Conservation (phyloP, 1,140 invertebrate species). For the Pantala flavescens region DNA sequence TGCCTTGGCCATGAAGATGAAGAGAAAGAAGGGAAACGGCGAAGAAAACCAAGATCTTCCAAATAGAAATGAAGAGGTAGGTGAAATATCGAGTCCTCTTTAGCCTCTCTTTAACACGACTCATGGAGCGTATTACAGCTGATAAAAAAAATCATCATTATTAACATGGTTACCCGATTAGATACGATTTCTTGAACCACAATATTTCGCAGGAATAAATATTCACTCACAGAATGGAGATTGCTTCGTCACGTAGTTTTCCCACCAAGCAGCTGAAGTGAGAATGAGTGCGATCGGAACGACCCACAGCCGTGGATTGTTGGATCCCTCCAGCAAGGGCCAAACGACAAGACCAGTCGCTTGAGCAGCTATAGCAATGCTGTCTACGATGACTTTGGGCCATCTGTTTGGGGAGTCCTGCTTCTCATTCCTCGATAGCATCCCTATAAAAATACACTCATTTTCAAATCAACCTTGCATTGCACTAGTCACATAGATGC, state of each 20-base stretch:
- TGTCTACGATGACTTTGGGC: conserved; percentile 69
- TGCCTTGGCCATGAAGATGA: conserved; percentile 61
- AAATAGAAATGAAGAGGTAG: conserved; percentile 77
- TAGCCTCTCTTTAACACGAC: conserved; percentile 70
- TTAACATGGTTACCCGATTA: no score
- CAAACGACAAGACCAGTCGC: conserved; percentile 81
- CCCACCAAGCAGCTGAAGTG: conserved; percentile 91
- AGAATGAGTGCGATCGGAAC: conserved; percentile 73
- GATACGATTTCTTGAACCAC: no score
- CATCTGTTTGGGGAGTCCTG: conserved; percentile 58
- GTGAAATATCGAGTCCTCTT: conserved; percentile 72
- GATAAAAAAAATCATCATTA: conserved; percentile 22
- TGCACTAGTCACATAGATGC: conserved; percentile 44
- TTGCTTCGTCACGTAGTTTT: conserved; percentile 82
- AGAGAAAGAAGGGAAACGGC: conserved; percentile 60
- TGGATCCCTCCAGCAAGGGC: conserved; percentile 51
- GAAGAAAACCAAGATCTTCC: conserved; percentile 77
- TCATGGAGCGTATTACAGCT: conserved; percentile 69
- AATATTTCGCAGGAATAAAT: not conserved
- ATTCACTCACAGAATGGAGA: conserved; percentile 55
- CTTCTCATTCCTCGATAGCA: conserved; percentile 66
- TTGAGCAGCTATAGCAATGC: conserved; percentile 71
- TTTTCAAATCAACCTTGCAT: conserved; percentile 12
- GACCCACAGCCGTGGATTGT: conserved; percentile 63
- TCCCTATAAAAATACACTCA: conserved; percentile 35